These are phyloP conservation scores for Dynastes hyllus DNA, from an alignment of 2,888 invertebrate genomes.

Conservation along the genomic window DNA sequence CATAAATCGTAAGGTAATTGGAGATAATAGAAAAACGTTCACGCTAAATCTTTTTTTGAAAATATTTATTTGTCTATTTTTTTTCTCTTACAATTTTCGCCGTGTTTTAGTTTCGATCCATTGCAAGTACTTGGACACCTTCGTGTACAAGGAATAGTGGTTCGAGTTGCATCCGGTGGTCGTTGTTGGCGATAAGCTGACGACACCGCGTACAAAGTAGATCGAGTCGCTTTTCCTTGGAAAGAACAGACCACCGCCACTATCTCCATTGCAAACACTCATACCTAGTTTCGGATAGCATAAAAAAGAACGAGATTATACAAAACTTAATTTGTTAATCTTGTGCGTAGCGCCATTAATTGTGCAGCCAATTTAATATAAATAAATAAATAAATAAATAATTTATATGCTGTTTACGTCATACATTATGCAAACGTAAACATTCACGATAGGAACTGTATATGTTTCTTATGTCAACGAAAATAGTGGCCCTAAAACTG, in stretches of 20 bases:
- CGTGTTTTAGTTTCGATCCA: conserved; percentile 30
- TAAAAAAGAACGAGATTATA: background rate
- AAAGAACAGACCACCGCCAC: conserved; percentile 71
- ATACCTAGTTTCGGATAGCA: background rate
- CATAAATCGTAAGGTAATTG: too few relatives aligned
- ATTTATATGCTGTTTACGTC: too few relatives aligned
- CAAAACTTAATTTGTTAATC: too few relatives aligned
- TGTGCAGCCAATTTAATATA: background rate
- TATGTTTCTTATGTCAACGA: background rate
- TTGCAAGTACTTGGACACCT: conserved; percentile 62
- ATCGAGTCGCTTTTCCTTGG: conserved; percentile 59
- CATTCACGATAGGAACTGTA: too few relatives aligned
- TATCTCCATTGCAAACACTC: conserved; percentile 71
- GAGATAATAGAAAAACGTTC: too few relatives aligned
- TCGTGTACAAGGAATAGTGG: conserved; percentile 66
- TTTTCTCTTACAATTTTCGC: background rate
- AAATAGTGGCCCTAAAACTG: too few relatives aligned
- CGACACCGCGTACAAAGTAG: conserved; percentile 70
- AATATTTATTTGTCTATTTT: too few relatives aligned
- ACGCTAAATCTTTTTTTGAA: too few relatives aligned
- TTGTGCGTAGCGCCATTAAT: too few relatives aligned
- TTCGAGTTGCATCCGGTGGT: conserved; percentile 61
- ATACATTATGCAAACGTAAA: too few relatives aligned
- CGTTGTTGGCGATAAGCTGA: conserved; percentile 66
- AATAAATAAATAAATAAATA: background rate